A percentile compares a stretch with the other conserved stretches of the same genome.
These are phyloP conservation scores for Drosophila rellima DNA, from an alignment of 2,888 invertebrate genomes.

Conservation along the genomic window DNA sequence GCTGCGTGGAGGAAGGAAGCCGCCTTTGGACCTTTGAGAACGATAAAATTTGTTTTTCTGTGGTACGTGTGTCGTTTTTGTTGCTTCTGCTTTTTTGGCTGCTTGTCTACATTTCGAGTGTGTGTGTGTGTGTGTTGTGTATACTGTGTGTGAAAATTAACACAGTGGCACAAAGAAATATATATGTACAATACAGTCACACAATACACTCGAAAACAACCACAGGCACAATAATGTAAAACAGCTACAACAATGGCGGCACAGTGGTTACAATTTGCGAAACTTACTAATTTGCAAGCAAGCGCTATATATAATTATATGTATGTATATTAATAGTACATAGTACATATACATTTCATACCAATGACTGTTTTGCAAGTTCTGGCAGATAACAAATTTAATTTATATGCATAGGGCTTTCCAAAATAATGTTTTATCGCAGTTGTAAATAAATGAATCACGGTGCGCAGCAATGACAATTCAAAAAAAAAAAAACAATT, in stretches of 20 bases:
- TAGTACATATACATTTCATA: slow-evolving; percentile 1
- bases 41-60: slow-evolving; percentile 37
- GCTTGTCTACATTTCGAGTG: slow-evolving; percentile 45
- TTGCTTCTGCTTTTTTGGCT: slow-evolving; percentile 22
- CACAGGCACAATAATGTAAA: slow-evolving; percentile 29
- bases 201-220: slow-evolving; percentile 33
- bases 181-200: slow-evolving; percentile 25
- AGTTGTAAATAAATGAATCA: slow-evolving; percentile 26
- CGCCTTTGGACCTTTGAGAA: slow-evolving; percentile 22
- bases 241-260: slow-evolving; percentile 28
- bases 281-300: slow-evolving; percentile 1
- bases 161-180: slow-evolving; percentile 68
- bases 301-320: neutral
- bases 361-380: slow-evolving; percentile 10
- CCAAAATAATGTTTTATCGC: slow-evolving; percentile 20
- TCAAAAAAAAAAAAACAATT: slow-evolving; percentile 45
- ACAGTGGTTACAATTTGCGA: slow-evolving; percentile 38
- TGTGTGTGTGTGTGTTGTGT: slow-evolving; percentile 37
- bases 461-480: slow-evolving; percentile 59
- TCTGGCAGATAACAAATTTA: slow-evolving; percentile 9
- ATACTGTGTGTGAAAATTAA: slow-evolving; percentile 74
- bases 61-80: slow-evolving; percentile 17
- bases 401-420: slow-evolving; percentile 22
- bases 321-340: slow-evolving; percentile 3
- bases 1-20: neutral